Conservation (phyloP, 2,888 invertebrate genomes). For the Galerucella calmariensis region DNA sequence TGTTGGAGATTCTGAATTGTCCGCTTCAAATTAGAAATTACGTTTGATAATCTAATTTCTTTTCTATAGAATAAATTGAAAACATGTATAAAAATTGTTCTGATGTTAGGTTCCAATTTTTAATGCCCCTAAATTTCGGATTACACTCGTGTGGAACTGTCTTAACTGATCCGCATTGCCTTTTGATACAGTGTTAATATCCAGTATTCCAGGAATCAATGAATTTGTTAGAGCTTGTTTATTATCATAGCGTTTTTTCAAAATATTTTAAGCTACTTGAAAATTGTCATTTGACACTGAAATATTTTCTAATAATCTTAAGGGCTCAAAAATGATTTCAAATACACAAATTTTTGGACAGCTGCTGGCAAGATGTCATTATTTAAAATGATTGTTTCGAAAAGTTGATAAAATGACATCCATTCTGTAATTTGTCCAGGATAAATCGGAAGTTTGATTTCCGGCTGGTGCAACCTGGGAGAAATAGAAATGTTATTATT, state of each 20-base stretch:
- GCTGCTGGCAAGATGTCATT: neutral
- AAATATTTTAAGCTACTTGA: neutral
- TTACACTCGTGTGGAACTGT: neutral
- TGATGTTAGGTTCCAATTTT: neutral
- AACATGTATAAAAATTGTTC: neutral
- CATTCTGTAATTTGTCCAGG: neutral
- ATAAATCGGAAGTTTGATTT: neutral
- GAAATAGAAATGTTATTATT: neutral
- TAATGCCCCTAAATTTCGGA: neutral
- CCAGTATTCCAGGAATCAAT: neutral
- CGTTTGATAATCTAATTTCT: neutral
- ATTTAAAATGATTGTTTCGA: neutral
- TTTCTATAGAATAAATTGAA: neutral
- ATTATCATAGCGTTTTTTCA: slow-evolving; percentile 7
- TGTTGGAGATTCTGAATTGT: neutral
- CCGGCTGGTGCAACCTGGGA: neutral
- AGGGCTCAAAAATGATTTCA: neutral
- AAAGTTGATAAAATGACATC: slow-evolving; percentile 6
- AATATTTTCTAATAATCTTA: slow-evolving; percentile 3
- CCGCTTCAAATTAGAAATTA: neutral
- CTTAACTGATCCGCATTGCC: neutral
- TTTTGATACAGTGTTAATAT: neutral
- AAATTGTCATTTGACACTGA: slow-evolving; percentile 3
- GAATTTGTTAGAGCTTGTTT: neutral
- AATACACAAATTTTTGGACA: slow-evolving; percentile 1